phyloP scores from a whole-genome alignment of 2,113 vertebrate genomes.

The Peromyscus californicus region DNA sequence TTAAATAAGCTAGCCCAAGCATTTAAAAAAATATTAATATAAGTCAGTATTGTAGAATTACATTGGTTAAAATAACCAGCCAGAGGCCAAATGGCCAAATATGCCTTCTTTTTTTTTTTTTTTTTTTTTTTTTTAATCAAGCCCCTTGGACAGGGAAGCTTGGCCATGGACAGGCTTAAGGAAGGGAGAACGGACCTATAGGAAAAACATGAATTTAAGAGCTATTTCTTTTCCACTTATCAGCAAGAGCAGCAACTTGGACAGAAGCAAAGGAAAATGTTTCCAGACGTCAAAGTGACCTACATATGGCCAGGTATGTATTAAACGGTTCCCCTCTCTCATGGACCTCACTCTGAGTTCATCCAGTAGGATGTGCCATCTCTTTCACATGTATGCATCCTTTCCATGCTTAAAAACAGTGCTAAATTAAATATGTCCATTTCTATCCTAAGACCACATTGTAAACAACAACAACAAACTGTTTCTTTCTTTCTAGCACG shows the following conservation, averaged over 20 bases:
- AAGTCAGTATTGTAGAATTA: constrained; percentile 44
- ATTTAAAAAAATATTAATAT: constrained; percentile 35
- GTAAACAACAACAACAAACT: not conserved
- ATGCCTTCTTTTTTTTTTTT: not conserved
- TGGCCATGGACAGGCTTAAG: not conserved
- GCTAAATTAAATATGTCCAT: not conserved
- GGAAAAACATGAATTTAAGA: not conserved
- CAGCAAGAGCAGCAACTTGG: not conserved
- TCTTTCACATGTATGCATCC: not conserved
- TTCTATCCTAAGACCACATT: not conserved
- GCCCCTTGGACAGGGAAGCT: not conserved
- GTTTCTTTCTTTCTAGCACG: not conserved
- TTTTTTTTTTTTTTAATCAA: not conserved
- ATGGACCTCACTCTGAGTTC: not conserved
- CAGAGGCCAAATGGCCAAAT: not conserved
- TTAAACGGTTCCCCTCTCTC: not conserved
- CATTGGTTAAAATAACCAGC: constrained; percentile 32
- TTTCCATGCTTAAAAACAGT: constrained; percentile 12
- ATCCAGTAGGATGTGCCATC: not conserved
- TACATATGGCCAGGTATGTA: not conserved
- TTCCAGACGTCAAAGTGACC: not conserved
- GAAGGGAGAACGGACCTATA: not conserved
- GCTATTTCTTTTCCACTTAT: not conserved
- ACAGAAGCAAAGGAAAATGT: not conserved
- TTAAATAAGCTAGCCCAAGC: not conserved